A percentile compares a stretch with the other conserved stretches of the same genome.
These are phyloP conservation scores for Cochlearius cochlearius DNA, from an alignment of 2,113 vertebrate species.

Conservation along the genomic window DNA sequence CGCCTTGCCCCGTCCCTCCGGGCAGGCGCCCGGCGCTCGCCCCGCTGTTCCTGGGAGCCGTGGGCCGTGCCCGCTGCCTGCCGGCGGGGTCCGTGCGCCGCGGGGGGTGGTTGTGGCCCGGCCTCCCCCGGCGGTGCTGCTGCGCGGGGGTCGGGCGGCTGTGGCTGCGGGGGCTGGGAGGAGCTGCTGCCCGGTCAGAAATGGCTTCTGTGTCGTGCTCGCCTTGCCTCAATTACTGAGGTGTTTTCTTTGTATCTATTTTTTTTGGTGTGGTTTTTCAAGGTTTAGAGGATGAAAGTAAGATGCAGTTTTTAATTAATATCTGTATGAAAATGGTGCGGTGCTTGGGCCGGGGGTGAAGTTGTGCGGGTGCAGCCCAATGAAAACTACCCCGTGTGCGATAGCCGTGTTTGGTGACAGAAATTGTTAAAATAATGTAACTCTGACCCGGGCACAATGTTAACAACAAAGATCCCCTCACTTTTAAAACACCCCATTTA, in stretches of 20 bases:
- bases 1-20: not conserved
- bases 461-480: not conserved
- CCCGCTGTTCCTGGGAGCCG: not conserved
- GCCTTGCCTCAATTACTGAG: not conserved
- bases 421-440: not conserved
- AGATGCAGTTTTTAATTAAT: not conserved
- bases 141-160: fast-evolving
- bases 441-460: not conserved
- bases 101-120: not conserved
- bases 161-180: not conserved
- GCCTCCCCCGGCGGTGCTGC: not conserved
- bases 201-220: not conserved
- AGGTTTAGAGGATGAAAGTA: not conserved
- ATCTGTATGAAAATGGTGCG: not conserved
- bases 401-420: not conserved
- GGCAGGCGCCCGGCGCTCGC: not conserved
- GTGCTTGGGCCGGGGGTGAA: not conserved
- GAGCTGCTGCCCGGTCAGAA: not conserved
- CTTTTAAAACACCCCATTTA: not conserved
- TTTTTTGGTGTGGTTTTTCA: not conserved
- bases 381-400: not conserved
- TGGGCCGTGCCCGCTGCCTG: not conserved
- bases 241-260: not conserved
- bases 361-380: not conserved
- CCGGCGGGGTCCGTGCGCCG: not conserved